Percentiles rank a stretch among this genome's conserved stretches.
These are phyloP conservation scores for Melanostoma scalare DNA, from an alignment of 2,888 invertebrate genomes.

Conservation along the genomic window DNA sequence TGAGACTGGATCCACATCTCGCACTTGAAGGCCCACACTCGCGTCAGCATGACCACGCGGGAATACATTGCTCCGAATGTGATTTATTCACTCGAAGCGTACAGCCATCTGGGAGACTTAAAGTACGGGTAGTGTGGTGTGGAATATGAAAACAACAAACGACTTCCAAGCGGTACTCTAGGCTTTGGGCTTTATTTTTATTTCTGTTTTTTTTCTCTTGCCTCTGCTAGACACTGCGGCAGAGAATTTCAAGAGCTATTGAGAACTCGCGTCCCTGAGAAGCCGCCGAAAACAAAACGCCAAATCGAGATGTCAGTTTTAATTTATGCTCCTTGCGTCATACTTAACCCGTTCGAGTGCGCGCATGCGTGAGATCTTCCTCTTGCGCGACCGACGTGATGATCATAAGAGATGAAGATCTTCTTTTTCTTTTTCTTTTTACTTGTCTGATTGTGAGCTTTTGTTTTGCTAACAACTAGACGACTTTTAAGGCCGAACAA, in stretches of 20 bases:
- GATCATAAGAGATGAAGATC: constrained; percentile 63
- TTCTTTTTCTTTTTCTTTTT: constrained; percentile 25
- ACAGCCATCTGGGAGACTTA: constrained; percentile 69
- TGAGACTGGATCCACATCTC: constrained; percentile 60
- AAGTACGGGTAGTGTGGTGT: constrained; percentile 45
- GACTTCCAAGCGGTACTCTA: constrained; percentile 50
- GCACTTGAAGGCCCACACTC: constrained; percentile 67
- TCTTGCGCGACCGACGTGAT: constrained; percentile 47
- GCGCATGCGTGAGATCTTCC: constrained; percentile 69
- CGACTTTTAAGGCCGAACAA: constrained; percentile 54
- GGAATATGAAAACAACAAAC: constrained; percentile 51
- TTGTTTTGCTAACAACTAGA: constrained; percentile 62
- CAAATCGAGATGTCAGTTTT: constrained; percentile 73
- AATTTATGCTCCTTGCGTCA: constrained; percentile 72
- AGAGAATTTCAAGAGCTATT: constrained; percentile 53
- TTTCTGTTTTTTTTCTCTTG: constrained; percentile 4
- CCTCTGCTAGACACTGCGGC: constrained; percentile 65
- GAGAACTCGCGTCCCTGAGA: constrained; percentile 53
- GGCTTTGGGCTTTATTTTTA: constrained; percentile 18
- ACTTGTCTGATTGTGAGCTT: constrained; percentile 25
- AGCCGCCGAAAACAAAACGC: constrained; percentile 61
- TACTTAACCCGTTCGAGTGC: constrained; percentile 69
- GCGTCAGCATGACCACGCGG: constrained; percentile 63
- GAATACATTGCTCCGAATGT: constrained; percentile 66
- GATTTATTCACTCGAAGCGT: constrained; percentile 68